Base-by-base conservation (phyloP, 2,113 vertebrate species). In the Paralichthys olivaceus region DNA sequence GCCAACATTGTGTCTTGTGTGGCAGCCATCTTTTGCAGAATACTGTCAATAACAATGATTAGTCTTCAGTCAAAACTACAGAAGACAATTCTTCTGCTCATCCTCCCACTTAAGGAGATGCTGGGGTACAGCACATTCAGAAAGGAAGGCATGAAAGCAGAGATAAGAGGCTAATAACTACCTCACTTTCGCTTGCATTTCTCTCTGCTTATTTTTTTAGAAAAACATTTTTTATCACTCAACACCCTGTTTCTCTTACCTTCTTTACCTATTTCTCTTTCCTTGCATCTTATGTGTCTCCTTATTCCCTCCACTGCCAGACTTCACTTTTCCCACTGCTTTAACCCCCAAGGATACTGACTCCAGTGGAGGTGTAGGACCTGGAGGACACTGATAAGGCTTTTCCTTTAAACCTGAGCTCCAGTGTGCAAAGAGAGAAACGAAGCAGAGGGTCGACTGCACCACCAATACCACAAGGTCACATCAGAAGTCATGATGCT, bases 341-440 rank as follows among this genome's bases (percentile, higher is more conserved):
- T 56, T 51, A 61, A 79, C 71, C 79, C 77, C 65, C 0, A 14
- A 79, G 66, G 81, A 84, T 69, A 76, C 63, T 11, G 19, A 85
- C 87, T 78, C 64, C 75, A 78, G 84, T 75, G 71, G 78, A 88
- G 88, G 90, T 90, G 86, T 79, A 73, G 81, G 84, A 89, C 89
- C 94, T 94, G 93, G 90, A 86, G 80, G 85, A 87, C 72, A 83
- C 85, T 87, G 94, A 94, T 94, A 94, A 94, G 91, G 78, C 78
- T 51, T 80, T 88, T 77, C 74, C 83, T 85, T 79, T 88, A 90
- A 91, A 90, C 77, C 80, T 69, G 79, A 64, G 80, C 88, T 90
- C 79, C 81, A 86, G 85, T 81, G 75, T 73, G 75, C 67, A 80
- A 72, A 68, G 80, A 84, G 75, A 76, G 70, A 66, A 83, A 77